These are phyloP conservation scores for Coptodon rendalli DNA, from an alignment of 2,113 vertebrate genomes.

Conservation along the genomic window DNA sequence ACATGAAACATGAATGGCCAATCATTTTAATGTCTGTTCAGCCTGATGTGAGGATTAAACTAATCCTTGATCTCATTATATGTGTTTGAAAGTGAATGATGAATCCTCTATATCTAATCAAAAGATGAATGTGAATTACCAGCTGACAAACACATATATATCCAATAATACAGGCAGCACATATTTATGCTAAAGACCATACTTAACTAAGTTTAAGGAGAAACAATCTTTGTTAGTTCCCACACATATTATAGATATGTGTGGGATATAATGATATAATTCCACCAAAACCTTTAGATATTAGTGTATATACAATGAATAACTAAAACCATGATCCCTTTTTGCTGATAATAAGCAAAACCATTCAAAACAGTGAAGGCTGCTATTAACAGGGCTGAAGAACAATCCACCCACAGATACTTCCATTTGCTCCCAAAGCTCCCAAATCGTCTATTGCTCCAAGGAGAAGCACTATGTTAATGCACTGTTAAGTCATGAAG, in stretches of 20 bases:
- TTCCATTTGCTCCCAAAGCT: background rate
- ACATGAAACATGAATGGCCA: conserved; percentile 35
- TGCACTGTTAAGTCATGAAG: background rate
- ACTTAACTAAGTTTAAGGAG: background rate
- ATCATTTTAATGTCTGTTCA: conserved; percentile 27
- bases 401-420: background rate
- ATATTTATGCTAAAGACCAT: background rate
- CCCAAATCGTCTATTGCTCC: background rate
- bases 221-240: background rate
- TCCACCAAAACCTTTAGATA: background rate
- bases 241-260: background rate
- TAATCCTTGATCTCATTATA: conserved; percentile 39
- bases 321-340: background rate
- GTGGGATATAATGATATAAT: background rate
- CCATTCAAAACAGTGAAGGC: background rate
- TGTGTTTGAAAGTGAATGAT: conserved; percentile 19
- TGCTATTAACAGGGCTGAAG: background rate
- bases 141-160: background rate
- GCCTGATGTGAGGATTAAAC: conserved; percentile 44
- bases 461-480: background rate
- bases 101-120: conserved; percentile 1
- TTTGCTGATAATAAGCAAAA: background rate
- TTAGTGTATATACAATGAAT: background rate
- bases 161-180: background rate
- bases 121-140: conserved; percentile 4